Base-by-base conservation (phyloP, 1,140 invertebrate genomes). In the Anastrepha obliqua region DNA sequence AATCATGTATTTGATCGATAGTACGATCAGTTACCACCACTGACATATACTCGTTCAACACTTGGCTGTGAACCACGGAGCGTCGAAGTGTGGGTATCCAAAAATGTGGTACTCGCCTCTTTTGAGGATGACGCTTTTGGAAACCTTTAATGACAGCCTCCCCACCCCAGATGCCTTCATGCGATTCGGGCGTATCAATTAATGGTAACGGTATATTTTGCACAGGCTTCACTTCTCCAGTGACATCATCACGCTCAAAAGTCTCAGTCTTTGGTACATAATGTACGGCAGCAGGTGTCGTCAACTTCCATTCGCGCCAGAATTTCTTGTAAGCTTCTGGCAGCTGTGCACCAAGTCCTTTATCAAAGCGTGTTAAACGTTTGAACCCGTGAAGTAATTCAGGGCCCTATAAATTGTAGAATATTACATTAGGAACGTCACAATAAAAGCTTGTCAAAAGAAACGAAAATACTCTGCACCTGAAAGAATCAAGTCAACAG, bases 101-200 rank as follows among this genome's bases (percentile, higher is more conserved):
- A 93, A 98, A 97, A 89, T 96, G 96, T 0, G 97, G 96, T 1
- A 96, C 95, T 89, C 96, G 94, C 88, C 95, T 94, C 86, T 93
- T 93, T 7, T 91, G 93, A n/a, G 91, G 94, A 67, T 95, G 90
- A 86, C 95, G 95, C 92, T 97, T 97, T 90, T 95, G 94, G 91
- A 97, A 98, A 59, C 98, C 98, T 94, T 98, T 96, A 44, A 99
- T 94, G 1, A 99, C 95, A n/a, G 96, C 97, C 94, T 99, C 99
- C 8, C 99, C 99, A 89, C 98, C 99, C 98, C 98, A 99, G 86
- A 99, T 94, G 42, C 98, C 98, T 85, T 96, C 86, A 92, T 99
- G 94, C 87, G 96, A 93, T 94, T 99, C 97, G 86, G 95, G 94
- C 3, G 98, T 97, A 92, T 96, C 96, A 87, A 95, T 94, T 0